Conservation (phyloP, 2,888 invertebrate genomes). For the Lamellibrachia columna region DNA sequence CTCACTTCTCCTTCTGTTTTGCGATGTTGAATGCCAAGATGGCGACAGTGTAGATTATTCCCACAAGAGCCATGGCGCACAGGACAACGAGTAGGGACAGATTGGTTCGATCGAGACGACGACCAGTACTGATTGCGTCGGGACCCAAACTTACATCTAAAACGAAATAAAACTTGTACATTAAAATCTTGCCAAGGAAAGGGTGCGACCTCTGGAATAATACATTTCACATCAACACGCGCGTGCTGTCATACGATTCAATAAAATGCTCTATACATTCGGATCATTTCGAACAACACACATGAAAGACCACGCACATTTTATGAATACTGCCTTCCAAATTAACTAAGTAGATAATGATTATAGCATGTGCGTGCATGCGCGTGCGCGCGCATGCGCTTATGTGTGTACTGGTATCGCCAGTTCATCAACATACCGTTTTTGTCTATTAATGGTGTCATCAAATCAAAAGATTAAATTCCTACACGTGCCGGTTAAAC, state of each 20-base stretch:
- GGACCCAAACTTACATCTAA: background rate
- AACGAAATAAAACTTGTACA: background rate
- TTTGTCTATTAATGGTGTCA: too few relatives aligned
- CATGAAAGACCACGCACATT: too few relatives aligned
- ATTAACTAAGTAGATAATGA: too few relatives aligned
- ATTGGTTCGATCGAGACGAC: slow-evolving; percentile 23
- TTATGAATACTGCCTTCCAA: too few relatives aligned
- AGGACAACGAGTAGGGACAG: slow-evolving; percentile 31
- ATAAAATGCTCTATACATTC: background rate
- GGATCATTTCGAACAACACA: background rate
- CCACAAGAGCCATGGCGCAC: slow-evolving; percentile 28
- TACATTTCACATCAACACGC: background rate
- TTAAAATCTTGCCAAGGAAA: background rate
- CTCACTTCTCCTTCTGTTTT: slow-evolving; percentile 34
- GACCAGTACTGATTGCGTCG: background rate
- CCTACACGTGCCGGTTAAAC: too few relatives aligned
- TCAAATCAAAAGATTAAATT: too few relatives aligned
- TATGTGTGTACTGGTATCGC: too few relatives aligned
- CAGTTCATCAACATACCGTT: too few relatives aligned
- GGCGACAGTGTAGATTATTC: slow-evolving; percentile 34
- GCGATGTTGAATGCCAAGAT: slow-evolving; percentile 34
- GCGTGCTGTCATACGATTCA: background rate
- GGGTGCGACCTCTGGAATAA: background rate
- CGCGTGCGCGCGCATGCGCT: too few relatives aligned
- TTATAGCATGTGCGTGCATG: too few relatives aligned